Conservation (phyloP, 2,113 vertebrate genomes). For the Myiagra hebetior region DNA sequence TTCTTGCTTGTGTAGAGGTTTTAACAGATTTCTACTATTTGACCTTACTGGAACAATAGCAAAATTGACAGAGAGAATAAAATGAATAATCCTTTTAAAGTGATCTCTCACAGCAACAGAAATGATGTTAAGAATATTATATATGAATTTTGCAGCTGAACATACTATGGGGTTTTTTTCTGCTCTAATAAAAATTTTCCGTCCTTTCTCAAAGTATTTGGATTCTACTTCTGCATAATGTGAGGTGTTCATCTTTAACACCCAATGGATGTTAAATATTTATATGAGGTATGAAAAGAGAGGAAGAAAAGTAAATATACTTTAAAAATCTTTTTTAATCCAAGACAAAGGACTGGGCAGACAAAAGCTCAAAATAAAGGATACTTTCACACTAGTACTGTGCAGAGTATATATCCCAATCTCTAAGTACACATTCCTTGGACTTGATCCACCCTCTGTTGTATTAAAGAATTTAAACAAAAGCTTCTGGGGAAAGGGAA, state of each 20-base stretch:
- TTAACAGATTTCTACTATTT: neutral
- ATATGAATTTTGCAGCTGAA: neutral
- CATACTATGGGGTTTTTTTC: accelerated
- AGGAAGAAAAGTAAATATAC: neutral
- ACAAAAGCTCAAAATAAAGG: neutral
- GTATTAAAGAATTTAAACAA: neutral
- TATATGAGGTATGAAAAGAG: neutral
- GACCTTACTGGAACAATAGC: neutral
- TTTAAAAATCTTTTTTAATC: neutral
- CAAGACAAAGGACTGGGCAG: neutral
- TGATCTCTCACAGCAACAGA: neutral
- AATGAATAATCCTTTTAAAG: neutral
- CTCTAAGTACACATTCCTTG: neutral
- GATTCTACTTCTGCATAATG: neutral
- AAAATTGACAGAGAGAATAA: neutral
- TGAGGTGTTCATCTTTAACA: neutral
- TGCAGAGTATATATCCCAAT: neutral
- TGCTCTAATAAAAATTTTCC: neutral
- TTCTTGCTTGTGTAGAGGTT: neutral
- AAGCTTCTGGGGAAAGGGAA: neutral
- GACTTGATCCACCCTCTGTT: neutral
- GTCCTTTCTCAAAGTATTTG: neutral
- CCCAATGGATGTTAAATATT: neutral
- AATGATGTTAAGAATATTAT: neutral
- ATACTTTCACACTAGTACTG: neutral